Evolutionary conservation across 2,113 vertebrate species (phyloP).

Genomic region (Seriola aureovittata): DNA sequence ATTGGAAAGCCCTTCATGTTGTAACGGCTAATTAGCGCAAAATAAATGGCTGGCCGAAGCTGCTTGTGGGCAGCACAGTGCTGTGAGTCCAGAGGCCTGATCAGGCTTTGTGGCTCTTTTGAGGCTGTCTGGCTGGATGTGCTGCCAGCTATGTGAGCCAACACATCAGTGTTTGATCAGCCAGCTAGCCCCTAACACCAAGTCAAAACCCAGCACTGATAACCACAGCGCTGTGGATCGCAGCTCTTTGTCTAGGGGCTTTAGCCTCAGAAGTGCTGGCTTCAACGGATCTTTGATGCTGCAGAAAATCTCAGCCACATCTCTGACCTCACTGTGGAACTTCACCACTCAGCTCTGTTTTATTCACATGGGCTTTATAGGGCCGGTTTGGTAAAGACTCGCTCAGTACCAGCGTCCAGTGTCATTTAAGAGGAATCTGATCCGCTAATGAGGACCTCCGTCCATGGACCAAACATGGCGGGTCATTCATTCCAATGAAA

Average conservation of each 20-base stretch:
- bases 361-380: constrained; percentile 29
- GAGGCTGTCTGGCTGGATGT: constrained; percentile 54
- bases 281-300: constrained; percentile 62
- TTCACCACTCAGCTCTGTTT: constrained; percentile 22
- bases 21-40: constrained; percentile 67
- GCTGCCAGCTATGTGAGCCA: constrained; percentile 44
- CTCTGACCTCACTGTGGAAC: constrained; percentile 69
- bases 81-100: constrained; percentile 66
- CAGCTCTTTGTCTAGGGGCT: constrained; percentile 59
- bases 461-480: background rate
- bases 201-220: constrained; percentile 62
- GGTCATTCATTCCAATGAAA: background rate
- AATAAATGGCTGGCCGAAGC: constrained; percentile 61
- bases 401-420: background rate
- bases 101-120: constrained; percentile 58
- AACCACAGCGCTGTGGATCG: constrained; percentile 54
- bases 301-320: constrained; percentile 56
- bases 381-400: background rate
- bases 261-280: constrained; percentile 67
- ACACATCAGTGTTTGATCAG: constrained; percentile 62
- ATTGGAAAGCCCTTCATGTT: constrained; percentile 55
- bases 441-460: constrained; percentile 12
- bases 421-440: constrained; percentile 24
- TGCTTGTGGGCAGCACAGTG: constrained; percentile 48
- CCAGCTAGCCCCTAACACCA: constrained; percentile 51